Conservation (phyloP, 2,113 vertebrate genomes). For the Fregetta grallaria region DNA sequence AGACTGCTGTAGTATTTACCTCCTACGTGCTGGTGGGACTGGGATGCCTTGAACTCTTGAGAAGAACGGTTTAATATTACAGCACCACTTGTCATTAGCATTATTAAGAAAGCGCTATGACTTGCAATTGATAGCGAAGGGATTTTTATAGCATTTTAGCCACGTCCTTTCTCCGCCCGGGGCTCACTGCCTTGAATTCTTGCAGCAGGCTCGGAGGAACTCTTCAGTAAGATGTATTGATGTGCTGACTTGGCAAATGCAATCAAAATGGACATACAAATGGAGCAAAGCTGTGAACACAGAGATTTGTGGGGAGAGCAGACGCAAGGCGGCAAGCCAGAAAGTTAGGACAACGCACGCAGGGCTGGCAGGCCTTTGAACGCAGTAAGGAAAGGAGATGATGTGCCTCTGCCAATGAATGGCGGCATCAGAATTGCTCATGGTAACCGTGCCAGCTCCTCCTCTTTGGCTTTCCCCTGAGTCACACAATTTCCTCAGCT, state of each 20-base stretch:
- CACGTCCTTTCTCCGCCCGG: background rate
- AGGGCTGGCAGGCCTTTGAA: background rate
- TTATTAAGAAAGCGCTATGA: background rate
- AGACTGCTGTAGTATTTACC: background rate
- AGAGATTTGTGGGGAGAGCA: background rate
- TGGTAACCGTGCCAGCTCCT: background rate
- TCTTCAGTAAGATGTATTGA: background rate
- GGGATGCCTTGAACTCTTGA: background rate
- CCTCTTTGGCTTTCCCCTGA: background rate
- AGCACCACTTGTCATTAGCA: background rate
- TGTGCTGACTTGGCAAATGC: background rate
- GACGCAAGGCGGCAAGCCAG: background rate
- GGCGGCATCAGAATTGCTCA: background rate
- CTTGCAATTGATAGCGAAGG: background rate
- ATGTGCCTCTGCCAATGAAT: background rate
- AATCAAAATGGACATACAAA: background rate
- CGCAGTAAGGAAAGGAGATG: fast-evolving
- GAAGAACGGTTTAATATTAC: background rate
- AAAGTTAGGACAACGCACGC: fast-evolving
- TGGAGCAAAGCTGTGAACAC: background rate
- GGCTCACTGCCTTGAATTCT: background rate
- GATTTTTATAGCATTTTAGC: background rate
- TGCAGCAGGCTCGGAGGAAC: background rate
- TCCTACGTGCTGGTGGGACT: background rate
- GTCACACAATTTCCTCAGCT: background rate